Evolutionary conservation across 2,113 vertebrate genomes (phyloP).

Genomic region (Etheostoma cragini): DNA sequence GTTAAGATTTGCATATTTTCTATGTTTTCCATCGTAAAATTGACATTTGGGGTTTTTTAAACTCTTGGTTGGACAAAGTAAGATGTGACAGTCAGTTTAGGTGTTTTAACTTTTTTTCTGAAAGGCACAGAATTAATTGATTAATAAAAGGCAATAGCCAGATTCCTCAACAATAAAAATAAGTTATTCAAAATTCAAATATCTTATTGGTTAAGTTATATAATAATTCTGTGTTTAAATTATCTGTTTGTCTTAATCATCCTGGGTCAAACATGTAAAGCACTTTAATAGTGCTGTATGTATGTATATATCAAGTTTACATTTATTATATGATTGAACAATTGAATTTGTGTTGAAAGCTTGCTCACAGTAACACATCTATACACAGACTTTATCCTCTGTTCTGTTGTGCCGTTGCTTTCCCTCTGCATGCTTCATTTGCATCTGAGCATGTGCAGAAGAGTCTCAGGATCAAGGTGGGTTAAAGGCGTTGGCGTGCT

Average conservation of each 20-base stretch:
- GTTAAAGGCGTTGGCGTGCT: neutral
- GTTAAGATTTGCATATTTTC: neutral
- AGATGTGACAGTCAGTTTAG: neutral
- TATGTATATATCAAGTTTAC: neutral
- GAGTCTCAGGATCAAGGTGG: neutral
- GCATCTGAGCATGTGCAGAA: constrained; percentile 2
- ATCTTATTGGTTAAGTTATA: neutral
- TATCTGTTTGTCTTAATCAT: neutral
- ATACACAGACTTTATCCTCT: neutral
- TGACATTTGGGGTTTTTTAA: neutral
- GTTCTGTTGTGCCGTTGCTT: neutral
- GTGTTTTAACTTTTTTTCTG: neutral
- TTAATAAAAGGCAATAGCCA: too few species aligned
- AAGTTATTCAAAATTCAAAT: neutral
- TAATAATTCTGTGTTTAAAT: neutral
- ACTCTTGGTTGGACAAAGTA: neutral
- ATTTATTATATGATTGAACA: neutral
- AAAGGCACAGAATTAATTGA: too few species aligned
- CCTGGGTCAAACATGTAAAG: too few species aligned
- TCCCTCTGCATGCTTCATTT: neutral
- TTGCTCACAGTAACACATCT: neutral
- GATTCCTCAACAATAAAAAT: neutral
- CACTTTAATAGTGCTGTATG: neutral
- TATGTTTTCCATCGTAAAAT: neutral
- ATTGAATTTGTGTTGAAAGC: neutral